Conservation (phyloP, 1,140 invertebrate genomes). For the Scaptomyza graminum region DNA sequence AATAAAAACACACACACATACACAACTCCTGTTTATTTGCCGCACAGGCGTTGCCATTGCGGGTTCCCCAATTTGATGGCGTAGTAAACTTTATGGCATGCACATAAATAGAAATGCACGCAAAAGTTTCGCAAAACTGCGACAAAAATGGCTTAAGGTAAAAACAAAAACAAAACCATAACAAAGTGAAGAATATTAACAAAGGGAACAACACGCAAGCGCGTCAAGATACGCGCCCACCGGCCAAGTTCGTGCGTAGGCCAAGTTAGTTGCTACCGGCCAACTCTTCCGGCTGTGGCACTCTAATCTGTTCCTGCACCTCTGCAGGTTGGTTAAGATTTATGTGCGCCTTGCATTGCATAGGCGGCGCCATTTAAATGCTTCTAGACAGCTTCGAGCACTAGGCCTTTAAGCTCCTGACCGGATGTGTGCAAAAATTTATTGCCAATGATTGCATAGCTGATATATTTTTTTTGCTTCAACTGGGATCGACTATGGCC, state of each 20-base stretch:
- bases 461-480: conserved; percentile 76
- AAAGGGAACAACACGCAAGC: conserved; percentile 31
- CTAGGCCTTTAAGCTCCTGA: conserved; percentile 45
- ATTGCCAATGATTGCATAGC: conserved; percentile 70
- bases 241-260: conserved; percentile 20
- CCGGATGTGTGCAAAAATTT: conserved; percentile 59
- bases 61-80: conserved; percentile 59
- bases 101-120: conserved; percentile 78
- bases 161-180: conserved; percentile 2
- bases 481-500: conserved; percentile 30
- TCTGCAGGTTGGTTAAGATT: conserved; percentile 60
- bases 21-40: conserved; percentile 45
- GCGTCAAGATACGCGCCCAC: conserved; percentile 20
- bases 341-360: conserved; percentile 73
- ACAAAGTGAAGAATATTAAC: background rate
- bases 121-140: conserved; percentile 48
- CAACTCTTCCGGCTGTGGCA: conserved; percentile 26
- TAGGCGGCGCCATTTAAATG: conserved; percentile 72
- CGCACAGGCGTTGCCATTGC: conserved; percentile 21
- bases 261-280: conserved; percentile 20
- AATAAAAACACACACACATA: background rate
- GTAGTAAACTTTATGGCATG: conserved; percentile 72
- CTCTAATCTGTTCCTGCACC: conserved; percentile 67
- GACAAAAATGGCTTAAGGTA: conserved; percentile 42
- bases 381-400: conserved; percentile 19